Percentiles rank a stretch among this genome's conserved stretches.
These are phyloP conservation scores for Aphidius colemani DNA, from an alignment of 2,888 invertebrate species.

Conservation along the genomic window DNA sequence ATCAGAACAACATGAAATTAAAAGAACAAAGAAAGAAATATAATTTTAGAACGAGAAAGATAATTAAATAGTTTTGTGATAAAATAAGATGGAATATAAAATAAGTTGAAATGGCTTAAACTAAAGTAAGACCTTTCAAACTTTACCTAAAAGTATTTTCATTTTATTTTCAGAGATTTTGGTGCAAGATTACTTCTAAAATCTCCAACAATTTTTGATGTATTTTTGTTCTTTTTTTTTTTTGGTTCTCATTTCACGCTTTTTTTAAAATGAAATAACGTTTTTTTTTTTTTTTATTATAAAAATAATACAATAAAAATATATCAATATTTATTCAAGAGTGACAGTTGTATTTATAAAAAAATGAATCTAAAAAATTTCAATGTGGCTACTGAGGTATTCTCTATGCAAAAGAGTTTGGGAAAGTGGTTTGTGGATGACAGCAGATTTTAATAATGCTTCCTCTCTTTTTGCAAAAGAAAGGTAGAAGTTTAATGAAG, in stretches of 20 bases:
- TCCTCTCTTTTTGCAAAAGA: conserved; percentile 36
- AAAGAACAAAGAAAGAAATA: conserved; percentile 27
- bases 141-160: conserved; percentile 57
- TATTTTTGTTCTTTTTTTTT: conserved; percentile 41
- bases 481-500: conserved; percentile 58
- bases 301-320: too few relatives aligned
- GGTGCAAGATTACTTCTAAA: conserved; percentile 53
- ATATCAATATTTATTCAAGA: too few relatives aligned
- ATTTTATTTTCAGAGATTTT: conserved; percentile 55
- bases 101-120: not conserved
- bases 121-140: conserved; percentile 55
- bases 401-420: too few relatives aligned
- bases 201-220: conserved; percentile 52
- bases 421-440: too few relatives aligned
- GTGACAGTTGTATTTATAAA: too few relatives aligned
- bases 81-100: too few relatives aligned
- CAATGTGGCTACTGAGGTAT: too few relatives aligned
- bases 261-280: too few relatives aligned
- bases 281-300: too few relatives aligned
- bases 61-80: conserved; percentile 9
- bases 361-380: too few relatives aligned
- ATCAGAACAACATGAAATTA: conserved; percentile 15
- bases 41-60: conserved; percentile 31
- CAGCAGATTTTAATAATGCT: conserved; percentile 55
- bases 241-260: too few relatives aligned